Percentiles rank a stretch among this genome's conserved stretches.
Evolutionary conservation across 2,797 vertebrate species (phyloP).

Genomic region (Acridotheres tristis): DNA sequence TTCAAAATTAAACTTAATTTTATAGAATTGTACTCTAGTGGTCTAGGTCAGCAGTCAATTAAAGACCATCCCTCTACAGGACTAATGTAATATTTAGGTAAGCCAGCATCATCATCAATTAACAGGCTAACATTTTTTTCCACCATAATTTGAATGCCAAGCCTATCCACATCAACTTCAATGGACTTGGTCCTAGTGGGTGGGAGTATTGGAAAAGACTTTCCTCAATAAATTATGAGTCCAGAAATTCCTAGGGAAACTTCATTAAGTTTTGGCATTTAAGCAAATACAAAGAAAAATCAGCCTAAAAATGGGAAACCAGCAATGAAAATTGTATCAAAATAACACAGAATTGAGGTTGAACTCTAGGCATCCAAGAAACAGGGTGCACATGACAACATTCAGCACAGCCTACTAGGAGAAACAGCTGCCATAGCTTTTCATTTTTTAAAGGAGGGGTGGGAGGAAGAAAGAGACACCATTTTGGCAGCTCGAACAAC

Average conservation of each 20-base stretch:
- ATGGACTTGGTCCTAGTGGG: background rate
- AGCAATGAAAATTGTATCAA: background rate
- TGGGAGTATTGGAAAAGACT: background rate
- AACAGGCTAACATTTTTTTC: background rate
- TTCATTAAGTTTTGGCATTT: background rate
- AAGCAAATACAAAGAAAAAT: background rate
- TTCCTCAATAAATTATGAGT: background rate
- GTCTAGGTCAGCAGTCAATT: background rate
- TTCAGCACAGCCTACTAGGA: background rate
- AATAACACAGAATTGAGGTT: background rate
- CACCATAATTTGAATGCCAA: background rate
- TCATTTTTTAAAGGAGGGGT: background rate
- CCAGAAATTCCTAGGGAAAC: background rate
- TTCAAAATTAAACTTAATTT: conserved; percentile 17
- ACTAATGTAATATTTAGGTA: background rate
- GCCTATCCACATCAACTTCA: background rate
- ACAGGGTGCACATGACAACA: fast-evolving
- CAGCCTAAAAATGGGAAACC: background rate
- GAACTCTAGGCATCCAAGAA: background rate
- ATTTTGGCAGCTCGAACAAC: background rate
- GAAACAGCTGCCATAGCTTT: background rate
- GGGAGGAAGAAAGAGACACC: background rate
- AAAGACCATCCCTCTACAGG: background rate
- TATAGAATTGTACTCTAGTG: background rate
- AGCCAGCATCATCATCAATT: background rate